Base-by-base conservation (phyloP, 2,113 vertebrate genomes). In the Passer domesticus region DNA sequence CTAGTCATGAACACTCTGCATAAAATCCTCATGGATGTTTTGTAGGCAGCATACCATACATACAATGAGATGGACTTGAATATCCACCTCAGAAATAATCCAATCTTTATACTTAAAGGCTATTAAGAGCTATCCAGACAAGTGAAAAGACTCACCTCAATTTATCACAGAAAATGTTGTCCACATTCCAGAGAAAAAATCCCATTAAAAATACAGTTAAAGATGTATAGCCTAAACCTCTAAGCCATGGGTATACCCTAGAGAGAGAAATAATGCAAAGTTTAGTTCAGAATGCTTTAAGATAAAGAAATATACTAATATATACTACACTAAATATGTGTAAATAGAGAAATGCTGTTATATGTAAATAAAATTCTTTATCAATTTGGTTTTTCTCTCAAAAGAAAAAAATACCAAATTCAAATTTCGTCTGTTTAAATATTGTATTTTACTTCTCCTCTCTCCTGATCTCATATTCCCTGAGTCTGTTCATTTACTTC, bases 191-290 rank as follows among this genome's bases (percentile, higher is more conserved):
- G 55, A 99, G 98, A 19, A 99, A 89, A 96, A 99, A 99, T 56
- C 99, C 99, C 90, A 99, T 96, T 97, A 99, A 80, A 94, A 99
- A 99, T 96, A 99, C 84, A 67, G 98, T 98, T 96, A 99, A 96
- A 20, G 99, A 99, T 4, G 98, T 99, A 96, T 99, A 99, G 69
- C 98, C 98, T 62, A 99, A 97, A 37, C 98, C 98, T 94, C 98
- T 98, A 83, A 99, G 98, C 99, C 99, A 99, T 1, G 99, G 99
- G 84, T 99, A 99, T 89, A 99, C 99, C 99, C 99, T 99, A 31
- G 15, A 78, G 27, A 94, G 77, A 47, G n/a, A 96, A 87, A 83
- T 23, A 62, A 83, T 3, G 27, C 31, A 55, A 90, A 95, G 62
- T 81, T 95, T 52, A 76, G 25, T 49, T 79, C 43, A 70, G 67